Percentiles rank a stretch among this genome's conserved stretches.
phyloP scores from a whole-genome alignment of 2,113 vertebrate species.

The Chaetops frenatus region DNA sequence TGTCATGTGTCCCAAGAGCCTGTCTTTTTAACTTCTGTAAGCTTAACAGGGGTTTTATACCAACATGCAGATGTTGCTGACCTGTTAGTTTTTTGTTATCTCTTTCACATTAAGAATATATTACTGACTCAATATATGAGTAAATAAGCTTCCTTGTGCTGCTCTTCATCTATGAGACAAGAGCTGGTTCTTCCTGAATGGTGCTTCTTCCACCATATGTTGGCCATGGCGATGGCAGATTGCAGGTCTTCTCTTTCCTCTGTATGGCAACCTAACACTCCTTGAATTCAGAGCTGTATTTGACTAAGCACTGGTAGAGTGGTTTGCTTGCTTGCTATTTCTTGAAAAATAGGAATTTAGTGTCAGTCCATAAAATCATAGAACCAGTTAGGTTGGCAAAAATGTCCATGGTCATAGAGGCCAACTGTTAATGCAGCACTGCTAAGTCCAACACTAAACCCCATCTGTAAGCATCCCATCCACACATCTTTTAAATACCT shows the following conservation, averaged over 20 bases:
- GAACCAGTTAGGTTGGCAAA: not conserved
- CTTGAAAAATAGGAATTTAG: not conserved
- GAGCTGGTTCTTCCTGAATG: not conserved
- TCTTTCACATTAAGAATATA: not conserved
- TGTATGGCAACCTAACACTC: not conserved
- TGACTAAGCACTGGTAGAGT: not conserved
- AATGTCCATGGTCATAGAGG: not conserved
- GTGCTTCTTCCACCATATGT: not conserved
- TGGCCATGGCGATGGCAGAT: accelerated
- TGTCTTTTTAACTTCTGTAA: not conserved
- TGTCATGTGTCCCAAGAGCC: not conserved
- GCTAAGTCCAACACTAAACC: not conserved
- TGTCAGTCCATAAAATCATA: not conserved
- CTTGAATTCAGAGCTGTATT: not conserved
- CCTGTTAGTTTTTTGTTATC: not conserved
- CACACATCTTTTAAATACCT: not conserved
- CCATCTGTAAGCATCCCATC: not conserved
- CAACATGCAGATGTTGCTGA: not conserved
- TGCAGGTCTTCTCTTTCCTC: not conserved
- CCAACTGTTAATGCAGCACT: not conserved
- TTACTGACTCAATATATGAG: not conserved
- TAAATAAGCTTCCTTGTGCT: not conserved
- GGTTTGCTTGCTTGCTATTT: not conserved
- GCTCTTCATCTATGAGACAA: not conserved
- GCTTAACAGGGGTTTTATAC: not conserved